Evolutionary conservation across 2,888 invertebrate species (phyloP), one percentile per base, ranked within the genome.

Genomic region (Heterodera filipjevi): DNA sequence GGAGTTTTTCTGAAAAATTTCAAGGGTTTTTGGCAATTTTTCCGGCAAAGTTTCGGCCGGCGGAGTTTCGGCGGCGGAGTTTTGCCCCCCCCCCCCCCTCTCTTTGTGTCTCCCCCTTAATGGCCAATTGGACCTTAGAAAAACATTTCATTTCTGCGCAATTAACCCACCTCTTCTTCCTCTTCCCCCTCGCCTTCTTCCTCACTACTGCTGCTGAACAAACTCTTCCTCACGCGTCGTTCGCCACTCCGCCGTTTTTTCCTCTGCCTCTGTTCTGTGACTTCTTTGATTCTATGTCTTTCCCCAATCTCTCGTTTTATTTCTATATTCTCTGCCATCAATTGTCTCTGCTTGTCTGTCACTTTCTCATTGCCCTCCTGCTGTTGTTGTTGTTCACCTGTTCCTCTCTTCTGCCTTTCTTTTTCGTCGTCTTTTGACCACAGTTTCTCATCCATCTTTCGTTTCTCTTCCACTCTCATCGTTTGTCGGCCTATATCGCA

Each of bases 181-280:
- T 59, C n/a, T 10, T 59, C 59, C 8, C 27, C 59, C 8, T 22
- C 27, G 59, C 22, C 59, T 0, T 27, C 59, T 10, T 59, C 59
- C 27, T 59, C 59, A 59, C 59, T 59, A 27, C 59, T 53, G 53
- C 53, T 59, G 59, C 59, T 59, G 59, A 59, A 59, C 59, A 59
- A 59, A 59, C 59, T 59, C 59, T 59, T 59, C 59, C 22, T 59
- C 22, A 27, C 22, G n/a, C 27, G 27, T 27, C 27, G 5, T 12
- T 59, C 27, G 3, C 12, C 10, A 12, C 8, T 59, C 39, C 39
- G 59, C 6, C 27, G 59, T 27, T 59, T n/a, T 6, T 10, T 59
- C 27, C n/a, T 8, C 59, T 19, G 22, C 59, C 59, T 27, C 59
- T n/a, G 59, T 1, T 59, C 27, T 59, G n/a, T 3, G 59, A n/a